phyloP scores from a whole-genome alignment of 2,797 vertebrate genomes.

The Hirundo rustica region DNA sequence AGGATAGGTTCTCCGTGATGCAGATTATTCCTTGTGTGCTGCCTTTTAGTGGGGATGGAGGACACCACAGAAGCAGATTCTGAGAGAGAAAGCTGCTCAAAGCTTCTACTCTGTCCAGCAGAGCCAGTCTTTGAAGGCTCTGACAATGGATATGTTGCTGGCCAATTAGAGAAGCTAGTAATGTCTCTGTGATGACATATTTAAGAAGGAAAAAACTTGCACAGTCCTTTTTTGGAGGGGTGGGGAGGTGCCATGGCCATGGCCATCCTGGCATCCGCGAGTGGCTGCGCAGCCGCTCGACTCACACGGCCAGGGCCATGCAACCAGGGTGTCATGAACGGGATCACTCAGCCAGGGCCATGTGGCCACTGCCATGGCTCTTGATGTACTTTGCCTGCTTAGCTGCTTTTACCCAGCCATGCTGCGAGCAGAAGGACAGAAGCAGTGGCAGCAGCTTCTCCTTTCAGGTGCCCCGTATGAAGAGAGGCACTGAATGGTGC shows the following conservation, averaged over 20 bases:
- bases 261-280: accelerated
- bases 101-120: not conserved
- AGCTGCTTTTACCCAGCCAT: too few species aligned
- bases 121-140: not conserved
- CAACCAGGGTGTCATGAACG: accelerated
- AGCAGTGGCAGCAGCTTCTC: not conserved
- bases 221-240: not conserved
- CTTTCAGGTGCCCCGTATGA: accelerated
- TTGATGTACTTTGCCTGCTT: too few species aligned
- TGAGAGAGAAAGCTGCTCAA: not conserved
- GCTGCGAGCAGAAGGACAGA: not conserved
- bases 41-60: not conserved
- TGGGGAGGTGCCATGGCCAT: accelerated
- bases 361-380: accelerated
- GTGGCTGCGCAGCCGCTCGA: accelerated
- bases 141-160: too few species aligned
- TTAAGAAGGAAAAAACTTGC: not conserved
- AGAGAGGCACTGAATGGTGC: not conserved
- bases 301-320: not conserved
- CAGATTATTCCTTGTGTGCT: not conserved
- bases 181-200: not conserved
- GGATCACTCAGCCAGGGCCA: accelerated
- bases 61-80: not conserved
- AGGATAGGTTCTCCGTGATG: not conserved
- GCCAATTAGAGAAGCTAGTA: not conserved